Base-by-base conservation (phyloP, 2,888 invertebrate genomes). In the Dasypogon diadema region DNA sequence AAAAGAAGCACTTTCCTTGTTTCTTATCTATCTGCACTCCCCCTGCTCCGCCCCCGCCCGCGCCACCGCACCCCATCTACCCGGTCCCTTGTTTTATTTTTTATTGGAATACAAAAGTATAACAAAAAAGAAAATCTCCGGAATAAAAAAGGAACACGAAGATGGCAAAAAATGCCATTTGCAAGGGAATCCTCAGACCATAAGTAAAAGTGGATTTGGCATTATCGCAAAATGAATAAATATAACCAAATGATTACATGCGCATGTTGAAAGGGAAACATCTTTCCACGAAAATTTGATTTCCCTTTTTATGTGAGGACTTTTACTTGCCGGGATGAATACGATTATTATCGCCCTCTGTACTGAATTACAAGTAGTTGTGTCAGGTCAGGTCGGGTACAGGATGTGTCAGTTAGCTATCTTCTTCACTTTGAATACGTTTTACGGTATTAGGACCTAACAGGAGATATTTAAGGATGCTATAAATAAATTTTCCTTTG, bases 161-260 rank as follows among this genome's bases (percentile, higher is more conserved):
- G 21, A 46, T 22, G 24, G 46, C 65, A 24, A 60, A 65, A 65
- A 65, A 65, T 65, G 48, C 65, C 65, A 65, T 65, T 65, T 65
- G 48, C 65, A n/a, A 6, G 10, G 16, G 65, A 48, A 46, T 65
- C 65, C 16, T 22, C n/a, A 30, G 24, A 65, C 65, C 46, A 65
- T 65, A 65, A 65, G 65, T 65, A 65, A 65, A 65, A 65, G 65
- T 24, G 22, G 65, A 65, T 65, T 65, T 65, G 26, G 65, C 48
- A 65, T 65, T 65, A 65, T 65, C 65, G 65, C 65, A 65, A 46
- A 65, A 65, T 65, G 65, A 46, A 65, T 65, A 65, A 65, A 65
- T 65, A 65, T 65, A 65, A 65, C 48, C 65, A 65, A 65, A 65
- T 65, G 65, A 65, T 24, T 65, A 65, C 65, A 65, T 48, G 65